Evolutionary conservation across 2,888 invertebrate genomes (phyloP), one percentile per base, ranked within the genome.

Genomic region (Ypsolopha sequella): DNA sequence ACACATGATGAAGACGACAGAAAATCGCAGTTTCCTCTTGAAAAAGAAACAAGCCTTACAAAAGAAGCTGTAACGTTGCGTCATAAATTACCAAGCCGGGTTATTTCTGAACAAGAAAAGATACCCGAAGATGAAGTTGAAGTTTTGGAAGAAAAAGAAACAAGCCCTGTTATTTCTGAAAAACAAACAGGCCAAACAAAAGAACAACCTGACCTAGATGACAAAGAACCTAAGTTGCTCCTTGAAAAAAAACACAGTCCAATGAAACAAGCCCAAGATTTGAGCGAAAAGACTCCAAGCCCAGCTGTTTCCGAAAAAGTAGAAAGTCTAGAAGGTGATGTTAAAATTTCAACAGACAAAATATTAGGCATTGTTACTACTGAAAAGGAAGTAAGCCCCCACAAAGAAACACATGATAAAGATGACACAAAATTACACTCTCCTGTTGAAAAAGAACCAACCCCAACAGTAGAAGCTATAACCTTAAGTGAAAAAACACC

Each of bases 81-180:
- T 48, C 36, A 54, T 10, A 55, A 52, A 9, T 51, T 2, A 35
- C 50, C 56, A 1, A 56, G 52, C 33, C 52, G 55, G 9, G 38
- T 41, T 6, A 50, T 53, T 24, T 11, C 11, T 6, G 54, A 53
- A 6, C 44, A 43, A 9, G 41, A 24, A 24, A 4, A 2, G 24
- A 24, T 2, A 3, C 24, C 2, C 24, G 24, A 24, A 24, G 24
- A 24, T 24, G 24, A 24, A 24, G 2, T 24, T 24, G 2, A 24
- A 24, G 24, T 0, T 14, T n/a, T 43, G n/a, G 10, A 10, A 11
- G 44, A 43, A 7, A 43, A 36, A 2, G 52, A 51, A 0, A 36
- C 52, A 0, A 59, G 56, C 33, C 55, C 50, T 0, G 39, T 41
- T 0, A 52, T 47, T 9, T 36, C 46, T 2, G 58, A 57, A 0